Percentiles rank a stretch among this genome's conserved stretches.
These are phyloP conservation scores for Hoplias malabaricus DNA, from an alignment of 2,113 vertebrate species.

Conservation along the genomic window DNA sequence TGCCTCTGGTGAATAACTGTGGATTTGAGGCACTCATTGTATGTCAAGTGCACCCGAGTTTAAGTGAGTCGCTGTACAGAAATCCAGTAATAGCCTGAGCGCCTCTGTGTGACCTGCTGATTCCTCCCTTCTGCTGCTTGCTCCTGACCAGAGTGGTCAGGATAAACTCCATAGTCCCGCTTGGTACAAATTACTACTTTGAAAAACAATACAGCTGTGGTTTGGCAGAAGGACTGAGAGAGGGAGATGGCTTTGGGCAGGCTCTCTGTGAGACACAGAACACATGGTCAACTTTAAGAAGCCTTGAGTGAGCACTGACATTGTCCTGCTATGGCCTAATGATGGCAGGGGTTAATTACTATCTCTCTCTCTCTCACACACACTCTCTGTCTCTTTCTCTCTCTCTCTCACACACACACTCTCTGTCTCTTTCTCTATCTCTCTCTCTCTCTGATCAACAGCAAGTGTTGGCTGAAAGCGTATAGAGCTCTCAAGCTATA, in stretches of 20 bases:
- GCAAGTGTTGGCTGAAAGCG: no score
- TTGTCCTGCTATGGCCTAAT: not conserved
- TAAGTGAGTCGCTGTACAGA: constrained; percentile 5
- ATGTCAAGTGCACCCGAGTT: constrained; percentile 21
- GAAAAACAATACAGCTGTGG: constrained; percentile 51
- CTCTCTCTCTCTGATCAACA: no score
- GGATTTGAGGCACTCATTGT: constrained; percentile 14
- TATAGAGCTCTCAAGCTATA: no score
- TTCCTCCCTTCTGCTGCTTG: constrained; percentile 22
- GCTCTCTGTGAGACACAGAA: not conserved
- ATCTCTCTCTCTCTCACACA: no score
- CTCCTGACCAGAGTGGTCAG: constrained; percentile 8
- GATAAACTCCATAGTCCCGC: constrained; percentile 25
- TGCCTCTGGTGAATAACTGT: not conserved
- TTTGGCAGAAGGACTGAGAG: constrained; percentile 26
- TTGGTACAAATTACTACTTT: constrained; percentile 49
- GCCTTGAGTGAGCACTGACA: not conserved
- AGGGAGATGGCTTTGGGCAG: constrained; percentile 22
- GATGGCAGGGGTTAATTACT: not conserved
- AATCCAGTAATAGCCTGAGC: constrained; percentile 27
- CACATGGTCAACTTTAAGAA: not conserved
- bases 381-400: no score
- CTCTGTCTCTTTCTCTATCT: no score
- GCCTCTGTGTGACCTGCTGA: constrained; percentile 7
- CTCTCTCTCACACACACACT: no score